Base-by-base conservation (phyloP, 2,888 invertebrate genomes). In the Coremacera marginata region DNA sequence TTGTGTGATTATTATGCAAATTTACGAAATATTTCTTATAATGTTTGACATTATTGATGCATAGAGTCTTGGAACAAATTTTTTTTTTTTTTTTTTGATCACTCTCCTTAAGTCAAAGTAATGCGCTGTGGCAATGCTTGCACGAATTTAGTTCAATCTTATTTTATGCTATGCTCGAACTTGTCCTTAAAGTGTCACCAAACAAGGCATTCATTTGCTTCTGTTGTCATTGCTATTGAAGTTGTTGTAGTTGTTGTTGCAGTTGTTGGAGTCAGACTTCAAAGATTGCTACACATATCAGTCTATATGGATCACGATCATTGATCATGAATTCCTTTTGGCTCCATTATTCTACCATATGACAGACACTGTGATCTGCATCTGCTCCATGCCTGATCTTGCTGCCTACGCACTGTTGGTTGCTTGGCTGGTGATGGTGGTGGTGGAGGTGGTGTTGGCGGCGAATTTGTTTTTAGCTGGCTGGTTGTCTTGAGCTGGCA, bases 141-240 rank as follows among this genome's bases (percentile, higher is more conserved):
- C 19, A 55, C 27, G 19, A 16, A 27, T 31, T 49, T 55, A 14
- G n/a, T n/a, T 63, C 2, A n/a, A 34, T 25, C 52, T 55, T 27
- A 27, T 57, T n/a, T 14, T 11, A 9, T 16, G 22, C 57, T 27
- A 19, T 9, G 27, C 14, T 37, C 67, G 77, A 72, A 80, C 78
- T 79, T 80, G 80, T 80, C 80, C 80, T 80, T 78, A 78, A 80
- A 80, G 78, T 80, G 80, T 80, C 79, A 80, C 57, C 74, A 62
- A 76, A 77, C 79, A 77, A 79, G 75, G 75, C 77, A 80, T 78
- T 78, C 62, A 77, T 75, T 80, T 77, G 79, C 71, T 79, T 77
- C 55, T 76, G 55, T 71, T 63, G 63, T 44, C 51, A 25, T 51
- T 62, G 60, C 14, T 65, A 14, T 57, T 8, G 62, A 19, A 37